Percentiles rank a stretch among this genome's conserved stretches.
These are phyloP conservation scores for Papilio polyxenes DNA, from an alignment of 1,140 invertebrate species.

Conservation along the genomic window DNA sequence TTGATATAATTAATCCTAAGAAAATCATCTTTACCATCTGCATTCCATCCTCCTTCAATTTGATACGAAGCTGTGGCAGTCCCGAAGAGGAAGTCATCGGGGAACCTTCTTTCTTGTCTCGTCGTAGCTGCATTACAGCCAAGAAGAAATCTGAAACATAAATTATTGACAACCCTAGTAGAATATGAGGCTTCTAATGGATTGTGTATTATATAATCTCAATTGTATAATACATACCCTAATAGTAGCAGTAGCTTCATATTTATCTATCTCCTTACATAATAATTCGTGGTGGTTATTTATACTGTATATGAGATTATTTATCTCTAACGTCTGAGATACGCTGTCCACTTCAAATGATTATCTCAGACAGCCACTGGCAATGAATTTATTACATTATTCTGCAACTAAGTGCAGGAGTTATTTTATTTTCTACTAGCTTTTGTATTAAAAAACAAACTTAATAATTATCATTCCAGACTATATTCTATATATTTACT, in stretches of 20 bases:
- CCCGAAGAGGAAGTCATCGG: constrained; percentile 71
- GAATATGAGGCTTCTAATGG: not conserved
- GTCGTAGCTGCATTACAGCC: not conserved
- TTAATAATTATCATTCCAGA: no score
- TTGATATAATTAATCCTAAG: not conserved
- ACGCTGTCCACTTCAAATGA: constrained; percentile 17
- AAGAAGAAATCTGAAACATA: not conserved
- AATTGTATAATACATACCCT: constrained; percentile 17
- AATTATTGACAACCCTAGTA: not conserved
- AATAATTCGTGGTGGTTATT: not conserved
- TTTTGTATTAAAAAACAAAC: no score
- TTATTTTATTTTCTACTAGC: no score
- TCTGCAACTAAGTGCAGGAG: constrained; percentile 18
- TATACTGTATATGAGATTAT: not conserved
- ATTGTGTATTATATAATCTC: not conserved
- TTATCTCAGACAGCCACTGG: constrained; percentile 13
- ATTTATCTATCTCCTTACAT: not conserved
- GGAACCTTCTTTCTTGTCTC: constrained; percentile 45
- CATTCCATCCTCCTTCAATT: constrained; percentile 77
- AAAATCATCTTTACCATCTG: constrained; percentile 54
- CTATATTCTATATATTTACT: no score
- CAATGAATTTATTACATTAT: not conserved
- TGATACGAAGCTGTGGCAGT: constrained; percentile 72
- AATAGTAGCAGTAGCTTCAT: not conserved
- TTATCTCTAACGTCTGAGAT: constrained; percentile 13